These are phyloP conservation scores for Mesorhabditis spiculigera DNA, from an alignment of 2,888 invertebrate genomes.

Conservation along the genomic window DNA sequence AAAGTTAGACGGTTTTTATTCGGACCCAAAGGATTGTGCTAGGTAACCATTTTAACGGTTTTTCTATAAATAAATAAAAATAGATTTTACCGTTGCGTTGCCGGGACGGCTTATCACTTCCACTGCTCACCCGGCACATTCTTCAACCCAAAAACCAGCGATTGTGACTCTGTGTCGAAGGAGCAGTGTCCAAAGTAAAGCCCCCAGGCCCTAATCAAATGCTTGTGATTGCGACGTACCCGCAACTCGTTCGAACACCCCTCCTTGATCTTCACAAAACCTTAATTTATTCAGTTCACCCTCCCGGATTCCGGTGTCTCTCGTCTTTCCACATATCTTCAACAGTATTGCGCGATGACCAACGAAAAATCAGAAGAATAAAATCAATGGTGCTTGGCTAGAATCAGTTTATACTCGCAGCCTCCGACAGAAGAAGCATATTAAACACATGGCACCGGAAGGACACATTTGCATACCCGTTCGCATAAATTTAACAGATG, in stretches of 20 bases:
- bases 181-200: not conserved
- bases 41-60: slow-evolving; percentile 7
- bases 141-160: slow-evolving; percentile 22
- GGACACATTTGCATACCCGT: no score
- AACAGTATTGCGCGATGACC: not conserved
- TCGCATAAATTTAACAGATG: no score
- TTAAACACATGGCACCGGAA: no score
- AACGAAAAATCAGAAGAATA: no score
- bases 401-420: no score
- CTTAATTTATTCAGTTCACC: not conserved
- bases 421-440: no score
- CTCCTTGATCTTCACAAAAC: no score
- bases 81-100: slow-evolving; percentile 53
- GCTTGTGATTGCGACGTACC: not conserved
- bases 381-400: no score
- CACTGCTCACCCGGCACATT: slow-evolving; percentile 49
- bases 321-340: not conserved
- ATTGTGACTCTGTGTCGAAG: not conserved
- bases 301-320: not conserved
- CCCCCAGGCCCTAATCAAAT: not conserved
- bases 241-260: not conserved
- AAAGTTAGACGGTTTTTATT: slow-evolving; percentile 7
- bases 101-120: slow-evolving; percentile 50
- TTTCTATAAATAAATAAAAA: slow-evolving; percentile 15
- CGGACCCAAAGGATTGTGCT: slow-evolving; percentile 14